phyloP scores from a whole-genome alignment of 2,113 vertebrate genomes.

The Rhinolophus sinicus region DNA sequence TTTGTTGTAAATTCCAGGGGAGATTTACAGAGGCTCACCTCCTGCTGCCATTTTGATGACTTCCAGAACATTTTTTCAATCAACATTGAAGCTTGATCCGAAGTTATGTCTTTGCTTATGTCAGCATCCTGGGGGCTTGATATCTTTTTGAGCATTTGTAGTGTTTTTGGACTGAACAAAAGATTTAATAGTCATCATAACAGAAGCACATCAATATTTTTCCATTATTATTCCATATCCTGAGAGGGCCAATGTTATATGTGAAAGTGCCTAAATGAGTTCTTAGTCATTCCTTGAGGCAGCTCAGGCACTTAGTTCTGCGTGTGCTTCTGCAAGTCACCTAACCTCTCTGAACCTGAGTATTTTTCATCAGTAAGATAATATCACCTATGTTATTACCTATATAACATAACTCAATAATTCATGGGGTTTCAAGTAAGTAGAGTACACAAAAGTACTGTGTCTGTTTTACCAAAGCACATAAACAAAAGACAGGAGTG shows the following conservation, averaged over 20 bases:
- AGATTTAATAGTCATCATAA: slow-evolving; percentile 4
- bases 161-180: neutral
- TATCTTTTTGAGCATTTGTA: neutral
- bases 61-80: neutral
- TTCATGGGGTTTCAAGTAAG: neutral
- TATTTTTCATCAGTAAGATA: neutral
- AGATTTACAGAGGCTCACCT: no score
- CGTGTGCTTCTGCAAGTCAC: neutral
- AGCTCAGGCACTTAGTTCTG: neutral
- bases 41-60: no score
- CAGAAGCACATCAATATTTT: neutral
- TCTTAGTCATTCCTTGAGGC: neutral
- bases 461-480: neutral
- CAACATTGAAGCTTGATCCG: neutral
- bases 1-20: no score
- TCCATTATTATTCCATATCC: neutral
- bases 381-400: neutral
- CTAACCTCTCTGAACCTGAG: neutral
- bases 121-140: neutral
- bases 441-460: neutral
- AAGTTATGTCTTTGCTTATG: neutral
- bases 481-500: neutral
- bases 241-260: neutral
- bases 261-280: neutral
- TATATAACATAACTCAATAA: neutral